Percentiles rank a stretch among this genome's conserved stretches.
These are phyloP conservation scores for Dione vanillae DNA, from an alignment of 2,888 invertebrate species.

Conservation along the genomic window DNA sequence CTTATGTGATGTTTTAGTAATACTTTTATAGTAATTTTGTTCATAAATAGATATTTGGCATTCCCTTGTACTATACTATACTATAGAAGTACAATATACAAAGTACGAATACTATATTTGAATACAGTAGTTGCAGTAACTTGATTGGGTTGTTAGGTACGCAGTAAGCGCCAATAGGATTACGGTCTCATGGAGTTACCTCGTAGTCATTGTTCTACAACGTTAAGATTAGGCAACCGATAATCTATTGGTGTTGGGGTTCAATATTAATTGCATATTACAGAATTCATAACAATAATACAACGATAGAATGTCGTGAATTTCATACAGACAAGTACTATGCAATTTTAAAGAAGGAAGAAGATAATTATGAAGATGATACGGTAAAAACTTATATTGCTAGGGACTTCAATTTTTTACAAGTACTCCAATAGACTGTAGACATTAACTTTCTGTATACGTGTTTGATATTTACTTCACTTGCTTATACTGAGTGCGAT, in stretches of 20 bases:
- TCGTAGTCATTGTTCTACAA: conserved; percentile 32
- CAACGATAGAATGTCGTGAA: not conserved
- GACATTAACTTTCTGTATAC: no score
- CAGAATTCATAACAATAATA: conserved; percentile 12
- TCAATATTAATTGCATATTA: conserved; percentile 20
- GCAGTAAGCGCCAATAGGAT: conserved; percentile 24
- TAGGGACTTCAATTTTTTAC: no score
- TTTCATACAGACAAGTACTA: not conserved
- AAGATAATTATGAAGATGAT: no score
- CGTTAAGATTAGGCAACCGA: conserved; percentile 20
- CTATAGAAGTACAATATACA: not conserved
- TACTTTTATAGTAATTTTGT: not conserved
- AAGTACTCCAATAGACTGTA: no score
- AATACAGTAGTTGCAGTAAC: conserved; percentile 17
- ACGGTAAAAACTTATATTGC: no score
- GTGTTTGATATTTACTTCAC: no score
- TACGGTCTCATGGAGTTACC: conserved; percentile 23
- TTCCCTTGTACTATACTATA: not conserved
- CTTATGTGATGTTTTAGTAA: not conserved
- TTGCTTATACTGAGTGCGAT: no score
- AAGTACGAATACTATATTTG: conserved; percentile 4
- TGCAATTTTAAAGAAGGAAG: no score
- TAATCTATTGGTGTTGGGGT: conserved; percentile 22
- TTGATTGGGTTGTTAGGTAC: conserved; percentile 30
- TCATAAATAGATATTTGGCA: not conserved